A percentile compares a stretch with the other conserved stretches of the same genome.
Evolutionary conservation across 2,888 invertebrate genomes (phyloP).

Genomic region (Lithophane socia): DNA sequence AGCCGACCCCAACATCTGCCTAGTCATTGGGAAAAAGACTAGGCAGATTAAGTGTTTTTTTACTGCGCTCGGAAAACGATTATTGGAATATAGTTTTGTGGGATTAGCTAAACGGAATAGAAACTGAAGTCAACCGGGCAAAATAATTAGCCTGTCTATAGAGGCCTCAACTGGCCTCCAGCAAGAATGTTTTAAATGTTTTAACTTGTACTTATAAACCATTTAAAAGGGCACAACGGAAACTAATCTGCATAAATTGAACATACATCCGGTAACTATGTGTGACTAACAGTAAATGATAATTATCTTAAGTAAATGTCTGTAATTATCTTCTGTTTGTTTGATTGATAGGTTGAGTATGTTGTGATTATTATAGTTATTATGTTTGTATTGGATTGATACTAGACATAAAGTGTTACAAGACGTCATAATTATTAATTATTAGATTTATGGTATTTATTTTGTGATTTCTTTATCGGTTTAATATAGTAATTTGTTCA

Average conservation of each 20-base stretch:
- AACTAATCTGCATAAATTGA: slow-evolving; percentile 36
- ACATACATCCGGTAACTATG: not conserved
- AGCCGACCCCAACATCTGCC: no score
- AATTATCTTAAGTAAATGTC: slow-evolving; percentile 37
- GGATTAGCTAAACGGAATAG: not conserved
- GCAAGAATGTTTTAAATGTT: not conserved
- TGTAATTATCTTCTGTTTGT: slow-evolving; percentile 13
- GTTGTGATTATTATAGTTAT: slow-evolving; percentile 10
- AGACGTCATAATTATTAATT: not conserved
- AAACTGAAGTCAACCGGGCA: no score
- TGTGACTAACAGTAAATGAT: slow-evolving; percentile 37
- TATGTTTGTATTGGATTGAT: slow-evolving; percentile 3
- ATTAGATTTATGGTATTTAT: no score
- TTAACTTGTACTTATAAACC: not conserved
- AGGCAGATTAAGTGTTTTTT: not conserved
- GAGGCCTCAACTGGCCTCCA: not conserved
- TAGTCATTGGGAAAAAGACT: no score
- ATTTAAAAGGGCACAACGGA: slow-evolving; percentile 24
- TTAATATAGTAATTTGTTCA: not conserved
- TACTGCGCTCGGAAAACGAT: not conserved
- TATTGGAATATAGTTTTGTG: not conserved
- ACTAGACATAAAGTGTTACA: not conserved
- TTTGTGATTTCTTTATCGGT: not conserved
- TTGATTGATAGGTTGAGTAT: slow-evolving; percentile 25
- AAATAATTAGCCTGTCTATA: not conserved